A percentile compares a stretch with the other conserved stretches of the same genome.
These are phyloP conservation scores for Ptilodon capucinus DNA, from an alignment of 2,888 invertebrate genomes.

Conservation along the genomic window DNA sequence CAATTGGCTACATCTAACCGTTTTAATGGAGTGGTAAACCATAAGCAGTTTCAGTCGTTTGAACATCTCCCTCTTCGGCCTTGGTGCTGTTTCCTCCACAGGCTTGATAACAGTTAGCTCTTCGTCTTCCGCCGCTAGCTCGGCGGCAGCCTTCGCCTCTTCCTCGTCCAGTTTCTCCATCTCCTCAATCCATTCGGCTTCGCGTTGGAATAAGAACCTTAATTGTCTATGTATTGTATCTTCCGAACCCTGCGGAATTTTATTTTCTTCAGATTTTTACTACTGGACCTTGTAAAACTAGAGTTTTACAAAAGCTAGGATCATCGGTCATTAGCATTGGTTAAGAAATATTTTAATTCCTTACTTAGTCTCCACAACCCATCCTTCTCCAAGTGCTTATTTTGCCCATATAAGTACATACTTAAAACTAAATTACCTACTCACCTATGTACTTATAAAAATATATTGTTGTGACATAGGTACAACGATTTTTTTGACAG, in stretches of 20 bases:
- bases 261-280: neutral
- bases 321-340: too few relatives aligned
- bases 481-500: too few relatives aligned
- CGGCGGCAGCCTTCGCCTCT: slow-evolving; percentile 24
- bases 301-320: too few relatives aligned
- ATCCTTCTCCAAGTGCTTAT: too few relatives aligned
- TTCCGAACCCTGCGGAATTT: slow-evolving; percentile 68
- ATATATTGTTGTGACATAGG: too few relatives aligned
- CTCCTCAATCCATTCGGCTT: slow-evolving; percentile 52
- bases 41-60: slow-evolving; percentile 63
- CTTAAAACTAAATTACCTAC: too few relatives aligned
- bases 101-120: slow-evolving; percentile 28
- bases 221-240: slow-evolving; percentile 71
- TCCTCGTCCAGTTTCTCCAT: slow-evolving; percentile 44
- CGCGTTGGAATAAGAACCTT: slow-evolving; percentile 58
- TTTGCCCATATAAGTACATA: too few relatives aligned
- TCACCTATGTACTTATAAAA: too few relatives aligned
- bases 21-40: slow-evolving; percentile 71
- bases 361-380: too few relatives aligned
- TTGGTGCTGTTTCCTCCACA: slow-evolving; percentile 30
- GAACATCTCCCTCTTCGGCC: slow-evolving; percentile 55
- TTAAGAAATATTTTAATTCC: too few relatives aligned
- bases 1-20: slow-evolving; percentile 43
- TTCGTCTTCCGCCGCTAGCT: slow-evolving; percentile 33
- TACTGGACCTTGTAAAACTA: too few relatives aligned